These are phyloP conservation scores for Lasiurus cinereus DNA, from an alignment of 2,113 vertebrate species.

Conservation along the genomic window DNA sequence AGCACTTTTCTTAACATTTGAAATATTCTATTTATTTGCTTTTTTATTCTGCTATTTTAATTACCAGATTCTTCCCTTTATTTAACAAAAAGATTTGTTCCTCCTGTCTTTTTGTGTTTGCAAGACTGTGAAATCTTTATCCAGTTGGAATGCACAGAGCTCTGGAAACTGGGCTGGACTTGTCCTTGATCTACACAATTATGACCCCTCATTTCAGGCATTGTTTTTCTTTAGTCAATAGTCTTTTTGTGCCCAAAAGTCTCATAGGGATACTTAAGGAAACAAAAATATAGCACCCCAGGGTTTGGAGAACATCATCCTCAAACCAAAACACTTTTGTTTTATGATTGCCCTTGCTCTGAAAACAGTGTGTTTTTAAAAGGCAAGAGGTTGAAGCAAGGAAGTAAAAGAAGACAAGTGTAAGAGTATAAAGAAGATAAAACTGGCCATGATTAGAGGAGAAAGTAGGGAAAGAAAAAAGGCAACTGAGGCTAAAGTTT, in stretches of 20 bases:
- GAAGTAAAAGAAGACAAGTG: background rate
- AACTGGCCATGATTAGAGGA: background rate
- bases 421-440: background rate
- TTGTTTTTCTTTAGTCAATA: conserved; percentile 45
- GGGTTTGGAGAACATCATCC: background rate
- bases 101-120: background rate
- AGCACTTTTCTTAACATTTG: background rate
- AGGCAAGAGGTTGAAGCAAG: background rate
- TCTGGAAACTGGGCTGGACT: conserved; percentile 29
- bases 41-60: conserved; percentile 41
- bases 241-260: background rate
- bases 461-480: background rate
- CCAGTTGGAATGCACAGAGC: background rate
- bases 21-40: conserved; percentile 11
- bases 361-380: conserved; percentile 34
- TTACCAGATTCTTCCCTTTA: conserved; percentile 43
- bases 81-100: conserved; percentile 34
- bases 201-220: background rate
- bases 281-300: background rate
- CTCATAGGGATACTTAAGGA: background rate
- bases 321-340: background rate
- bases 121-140: conserved; percentile 10
- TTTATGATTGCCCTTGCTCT: background rate
- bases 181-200: background rate
- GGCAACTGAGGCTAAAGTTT: background rate